Conservation (phyloP, 1,140 invertebrate genomes). For the Harpegnathos saltator region DNA sequence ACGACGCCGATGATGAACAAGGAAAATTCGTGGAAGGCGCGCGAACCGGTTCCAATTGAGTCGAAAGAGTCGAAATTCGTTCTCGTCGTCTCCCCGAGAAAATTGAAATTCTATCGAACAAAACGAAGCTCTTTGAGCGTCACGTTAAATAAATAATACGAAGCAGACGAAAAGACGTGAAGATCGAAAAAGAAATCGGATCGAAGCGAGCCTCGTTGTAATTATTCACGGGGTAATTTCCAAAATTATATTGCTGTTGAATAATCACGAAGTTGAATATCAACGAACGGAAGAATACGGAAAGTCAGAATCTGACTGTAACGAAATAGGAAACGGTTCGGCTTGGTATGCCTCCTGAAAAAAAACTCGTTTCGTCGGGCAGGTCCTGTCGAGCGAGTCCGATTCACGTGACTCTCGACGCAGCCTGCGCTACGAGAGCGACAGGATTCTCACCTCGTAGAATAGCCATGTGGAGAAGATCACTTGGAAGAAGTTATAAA, state of each 20-base stretch:
- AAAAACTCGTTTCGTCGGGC: background rate
- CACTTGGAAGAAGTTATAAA: constrained; percentile 95
- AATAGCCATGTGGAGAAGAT: constrained; percentile 94
- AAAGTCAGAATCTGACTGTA: background rate
- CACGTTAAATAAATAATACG: too few species aligned
- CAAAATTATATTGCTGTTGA: background rate
- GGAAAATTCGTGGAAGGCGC: background rate
- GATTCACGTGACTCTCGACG: background rate
- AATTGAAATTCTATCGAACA: background rate
- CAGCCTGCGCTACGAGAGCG: background rate
- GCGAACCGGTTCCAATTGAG: background rate
- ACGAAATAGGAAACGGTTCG: background rate
- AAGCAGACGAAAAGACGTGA: too few species aligned
- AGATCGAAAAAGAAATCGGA: background rate
- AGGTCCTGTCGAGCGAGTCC: background rate
- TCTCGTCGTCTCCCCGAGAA: background rate
- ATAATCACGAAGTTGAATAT: background rate
- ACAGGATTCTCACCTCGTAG: constrained; percentile 89
- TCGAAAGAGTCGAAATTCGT: background rate
- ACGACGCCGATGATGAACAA: background rate
- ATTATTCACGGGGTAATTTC: too few species aligned
- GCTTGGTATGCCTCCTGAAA: background rate
- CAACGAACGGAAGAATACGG: background rate
- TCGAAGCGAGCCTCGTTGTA: too few species aligned
- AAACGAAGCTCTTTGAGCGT: background rate